Conservation (phyloP, 2,113 vertebrate genomes). For the Saguinus imperator region DNA sequence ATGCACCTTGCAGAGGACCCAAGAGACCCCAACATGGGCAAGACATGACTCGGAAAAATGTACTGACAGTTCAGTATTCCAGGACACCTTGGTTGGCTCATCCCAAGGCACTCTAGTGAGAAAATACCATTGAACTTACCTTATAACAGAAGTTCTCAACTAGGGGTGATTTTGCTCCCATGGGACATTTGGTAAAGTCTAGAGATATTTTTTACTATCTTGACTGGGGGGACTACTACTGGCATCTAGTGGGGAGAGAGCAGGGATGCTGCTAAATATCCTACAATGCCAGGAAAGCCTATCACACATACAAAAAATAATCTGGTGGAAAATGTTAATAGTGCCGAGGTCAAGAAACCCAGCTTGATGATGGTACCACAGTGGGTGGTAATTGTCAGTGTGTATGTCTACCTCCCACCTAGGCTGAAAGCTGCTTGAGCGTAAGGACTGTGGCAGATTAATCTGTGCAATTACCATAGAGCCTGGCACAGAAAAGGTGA, state of each 20-base stretch:
- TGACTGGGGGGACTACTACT: not conserved
- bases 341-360: not conserved
- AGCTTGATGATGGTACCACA: not conserved
- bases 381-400: not conserved
- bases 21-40: not conserved
- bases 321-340: not conserved
- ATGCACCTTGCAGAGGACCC: not conserved
- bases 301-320: not conserved
- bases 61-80: not conserved
- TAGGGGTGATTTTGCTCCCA: not conserved
- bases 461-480: not conserved
- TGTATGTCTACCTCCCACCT: not conserved
- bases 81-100: not conserved
- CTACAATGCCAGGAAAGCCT: not conserved
- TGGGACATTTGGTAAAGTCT: not conserved
- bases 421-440: not conserved
- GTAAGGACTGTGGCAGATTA: not conserved
- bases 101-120: not conserved
- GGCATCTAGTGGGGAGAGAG: not conserved
- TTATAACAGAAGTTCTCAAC: not conserved
- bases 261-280: not conserved
- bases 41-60: not conserved
- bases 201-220: not conserved
- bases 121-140: not conserved
- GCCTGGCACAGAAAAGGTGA: not conserved